phyloP scores from a whole-genome alignment of 2,113 vertebrate species.

The Donacobius atricapilla region DNA sequence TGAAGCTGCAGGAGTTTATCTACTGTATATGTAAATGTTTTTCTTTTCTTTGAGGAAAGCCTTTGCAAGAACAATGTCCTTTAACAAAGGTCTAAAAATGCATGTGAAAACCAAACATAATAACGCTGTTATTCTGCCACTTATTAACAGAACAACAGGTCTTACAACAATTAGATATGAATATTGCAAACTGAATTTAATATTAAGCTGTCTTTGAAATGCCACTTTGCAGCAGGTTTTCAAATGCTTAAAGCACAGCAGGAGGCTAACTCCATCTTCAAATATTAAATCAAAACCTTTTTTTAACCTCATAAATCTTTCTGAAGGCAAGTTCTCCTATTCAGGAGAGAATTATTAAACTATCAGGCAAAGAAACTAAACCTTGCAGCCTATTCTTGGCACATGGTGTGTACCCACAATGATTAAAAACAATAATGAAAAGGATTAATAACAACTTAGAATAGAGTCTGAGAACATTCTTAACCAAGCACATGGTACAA shows the following conservation, averaged over 20 bases:
- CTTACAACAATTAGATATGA: conserved; percentile 77
- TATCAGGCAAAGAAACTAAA: conserved; percentile 47
- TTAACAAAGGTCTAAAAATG: conserved; percentile 72
- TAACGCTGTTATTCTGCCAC: conserved; percentile 73
- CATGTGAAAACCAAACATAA: conserved; percentile 67
- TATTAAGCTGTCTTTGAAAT: conserved; percentile 79
- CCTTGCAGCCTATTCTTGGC: conserved; percentile 28
- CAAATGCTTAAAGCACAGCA: conserved; percentile 78
- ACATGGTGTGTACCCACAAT: neutral
- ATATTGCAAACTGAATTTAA: conserved; percentile 78
- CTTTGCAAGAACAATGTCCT: conserved; percentile 65
- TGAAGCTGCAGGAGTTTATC: conserved; percentile 68
- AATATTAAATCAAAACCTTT: conserved; percentile 81
- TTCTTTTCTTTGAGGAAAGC: conserved; percentile 57
- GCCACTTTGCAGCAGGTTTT: conserved; percentile 77
- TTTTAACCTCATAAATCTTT: conserved; percentile 75
- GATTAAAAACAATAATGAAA: conserved; percentile 57
- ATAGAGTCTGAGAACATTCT: conserved; percentile 25
- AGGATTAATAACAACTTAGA: conserved; percentile 38
- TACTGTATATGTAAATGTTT: conserved; percentile 67
- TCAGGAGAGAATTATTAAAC: conserved; percentile 66
- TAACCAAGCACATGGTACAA: conserved; percentile 29
- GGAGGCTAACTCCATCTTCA: conserved; percentile 79
- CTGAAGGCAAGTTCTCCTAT: conserved; percentile 60
- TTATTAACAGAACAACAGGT: conserved; percentile 75